Base-by-base conservation (phyloP, 2,113 vertebrate genomes). In the Entosphenus tridentatus region DNA sequence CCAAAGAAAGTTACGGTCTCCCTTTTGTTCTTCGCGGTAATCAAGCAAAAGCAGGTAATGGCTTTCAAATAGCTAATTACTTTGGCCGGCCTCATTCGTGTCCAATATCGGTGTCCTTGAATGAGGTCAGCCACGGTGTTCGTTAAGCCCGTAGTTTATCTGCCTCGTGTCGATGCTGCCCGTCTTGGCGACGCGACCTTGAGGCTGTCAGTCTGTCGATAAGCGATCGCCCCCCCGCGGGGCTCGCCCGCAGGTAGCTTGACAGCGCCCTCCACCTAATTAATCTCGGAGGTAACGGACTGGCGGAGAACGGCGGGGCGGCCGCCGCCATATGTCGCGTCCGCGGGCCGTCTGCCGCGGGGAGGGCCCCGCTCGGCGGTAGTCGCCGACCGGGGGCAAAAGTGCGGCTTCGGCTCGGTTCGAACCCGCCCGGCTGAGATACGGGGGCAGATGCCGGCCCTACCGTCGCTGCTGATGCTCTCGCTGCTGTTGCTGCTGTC, bases 151-250 rank as follows among this genome's bases (percentile, higher is more conserved):
- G n/a, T 21, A 65, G 62, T 65, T 65, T 65, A 65, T 65, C 62
- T 65, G 62, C n/a, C n/a, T 21, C n/a, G n/a, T 21, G 62, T 65
- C 62, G 62, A 65, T 16, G 62, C 62, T 39, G 21, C 62, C 62
- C 62, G 62, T 65, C 62, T 21, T 65, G 62, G 62, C 62, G n/a
- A 21, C 62, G 11, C 62, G 62, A 65, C 62, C 62, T 65, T 65
- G 62, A 65, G 62, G n/a, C 62, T 65, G 62, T 65, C 62, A 65
- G 62, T 65, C 62, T 65, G 62, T 65, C 62, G 62, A 65, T 65
- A 65, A 65, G 62, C 62, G 62, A 65, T 65, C 62, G n/a, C 62
- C n/a, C 21, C 62, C 39, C 62, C 62, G n/a, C 21, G 62, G 21
- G 62, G 62, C 62, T 21, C n/a, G n/a, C 62, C 21, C 62, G 62